Percentiles rank a stretch among this genome's conserved stretches.
Conservation (phyloP, 2,113 vertebrate species). For the Martes martes region DNA sequence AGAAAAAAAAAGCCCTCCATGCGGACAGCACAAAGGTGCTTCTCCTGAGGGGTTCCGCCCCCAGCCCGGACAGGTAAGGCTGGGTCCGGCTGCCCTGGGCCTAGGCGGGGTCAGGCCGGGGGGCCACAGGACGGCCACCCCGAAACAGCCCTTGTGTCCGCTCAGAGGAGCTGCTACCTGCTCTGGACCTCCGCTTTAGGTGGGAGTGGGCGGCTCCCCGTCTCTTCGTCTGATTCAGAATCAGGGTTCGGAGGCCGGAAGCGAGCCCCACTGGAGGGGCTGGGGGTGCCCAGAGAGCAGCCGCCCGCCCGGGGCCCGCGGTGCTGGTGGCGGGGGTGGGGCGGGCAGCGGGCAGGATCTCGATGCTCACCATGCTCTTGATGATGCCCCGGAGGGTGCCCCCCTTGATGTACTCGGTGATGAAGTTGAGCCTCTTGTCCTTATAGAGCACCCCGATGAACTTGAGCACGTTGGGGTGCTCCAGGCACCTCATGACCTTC, state of each 20-base stretch:
- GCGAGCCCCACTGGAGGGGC: not conserved
- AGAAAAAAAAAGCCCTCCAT: not conserved
- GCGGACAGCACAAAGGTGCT: not conserved
- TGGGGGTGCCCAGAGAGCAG: not conserved
- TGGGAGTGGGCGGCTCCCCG: not conserved
- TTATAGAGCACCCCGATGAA: constrained; percentile 99
- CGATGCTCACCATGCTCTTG: constrained; percentile 91
- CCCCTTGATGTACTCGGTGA: constrained; percentile 97
- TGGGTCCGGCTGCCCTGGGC: not conserved
- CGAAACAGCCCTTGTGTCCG: not conserved
- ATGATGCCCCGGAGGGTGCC: constrained; percentile 95
- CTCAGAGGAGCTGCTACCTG: fast-evolving
- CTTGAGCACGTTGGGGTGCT: constrained; percentile 96
- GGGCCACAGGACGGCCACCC: not conserved
- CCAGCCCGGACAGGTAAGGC: not conserved
- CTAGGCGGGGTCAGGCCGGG: fast-evolving
- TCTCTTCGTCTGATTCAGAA: not conserved
- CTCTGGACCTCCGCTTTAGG: not conserved
- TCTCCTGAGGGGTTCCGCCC: not conserved
- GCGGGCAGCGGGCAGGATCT: fast-evolving
- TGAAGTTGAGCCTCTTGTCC: constrained; percentile 98
- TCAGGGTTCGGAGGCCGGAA: not conserved
- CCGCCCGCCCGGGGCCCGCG: fast-evolving
- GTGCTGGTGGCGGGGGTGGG: fast-evolving
- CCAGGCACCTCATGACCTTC: constrained; percentile 97